A percentile compares a stretch with the other conserved stretches of the same genome.
Conservation (phyloP, 2,888 invertebrate species). For the Nomada hirtipes region DNA sequence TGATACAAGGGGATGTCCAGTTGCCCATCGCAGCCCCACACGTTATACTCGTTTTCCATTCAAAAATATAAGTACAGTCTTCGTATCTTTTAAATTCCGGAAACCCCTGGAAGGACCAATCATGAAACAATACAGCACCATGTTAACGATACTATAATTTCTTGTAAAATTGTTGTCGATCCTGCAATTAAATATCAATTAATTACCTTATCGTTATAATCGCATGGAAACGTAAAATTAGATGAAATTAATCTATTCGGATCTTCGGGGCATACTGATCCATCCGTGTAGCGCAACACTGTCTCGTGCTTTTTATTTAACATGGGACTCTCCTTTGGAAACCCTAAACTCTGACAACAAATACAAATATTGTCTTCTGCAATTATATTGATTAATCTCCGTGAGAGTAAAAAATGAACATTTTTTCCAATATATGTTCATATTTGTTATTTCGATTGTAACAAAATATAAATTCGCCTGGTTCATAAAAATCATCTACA, state of each 20-base stretch:
- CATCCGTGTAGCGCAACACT: conserved; percentile 70
- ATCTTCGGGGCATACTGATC: conserved; percentile 74
- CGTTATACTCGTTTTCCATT: conserved; percentile 76
- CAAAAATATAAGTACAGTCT: conserved; percentile 76
- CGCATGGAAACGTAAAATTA: conserved; percentile 72
- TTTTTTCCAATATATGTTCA: too few species aligned
- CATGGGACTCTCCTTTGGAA: conserved; percentile 69
- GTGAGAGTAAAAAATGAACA: not conserved
- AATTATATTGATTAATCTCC: not conserved
- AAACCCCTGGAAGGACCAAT: conserved; percentile 64
- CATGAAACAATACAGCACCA: conserved; percentile 17
- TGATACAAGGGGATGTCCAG: conserved; percentile 71
- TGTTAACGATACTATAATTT: not conserved
- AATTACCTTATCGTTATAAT: conserved; percentile 62
- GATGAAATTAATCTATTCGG: conserved; percentile 66
- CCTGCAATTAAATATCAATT: not conserved
- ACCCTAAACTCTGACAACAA: conserved; percentile 74
- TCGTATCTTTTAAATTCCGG: conserved; percentile 72
- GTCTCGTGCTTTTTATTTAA: conserved; percentile 67
- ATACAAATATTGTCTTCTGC: conserved; percentile 15
- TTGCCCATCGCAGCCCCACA: conserved; percentile 72
- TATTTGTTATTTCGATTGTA: too few species aligned
- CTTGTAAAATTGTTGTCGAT: not conserved
- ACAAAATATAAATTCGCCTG: not conserved
- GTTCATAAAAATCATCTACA: too few species aligned